Conservation (phyloP, 2,888 invertebrate genomes). For the Dryobotodes eremita region DNA sequence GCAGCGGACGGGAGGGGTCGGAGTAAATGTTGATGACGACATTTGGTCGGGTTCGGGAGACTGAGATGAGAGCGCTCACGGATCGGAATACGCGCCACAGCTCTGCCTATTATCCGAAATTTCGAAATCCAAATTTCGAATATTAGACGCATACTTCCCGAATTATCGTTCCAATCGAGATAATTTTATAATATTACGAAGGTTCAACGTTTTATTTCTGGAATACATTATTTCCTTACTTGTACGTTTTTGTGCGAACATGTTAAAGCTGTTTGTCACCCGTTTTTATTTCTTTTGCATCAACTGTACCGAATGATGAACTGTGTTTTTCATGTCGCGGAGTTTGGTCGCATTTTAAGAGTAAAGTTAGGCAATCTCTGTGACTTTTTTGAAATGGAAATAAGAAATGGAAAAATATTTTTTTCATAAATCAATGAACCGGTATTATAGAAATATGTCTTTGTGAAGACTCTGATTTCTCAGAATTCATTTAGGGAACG, state of each 20-base stretch:
- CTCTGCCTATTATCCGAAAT: conserved; percentile 60
- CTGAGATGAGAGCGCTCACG: conserved; percentile 74
- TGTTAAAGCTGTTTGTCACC: conserved; percentile 57
- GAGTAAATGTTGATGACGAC: conserved; percentile 85
- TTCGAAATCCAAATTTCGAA: conserved; percentile 60
- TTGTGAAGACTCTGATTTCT: conserved; percentile 26
- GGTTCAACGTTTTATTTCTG: conserved; percentile 33
- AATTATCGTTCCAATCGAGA: conserved; percentile 24
- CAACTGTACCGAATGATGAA: conserved; percentile 75
- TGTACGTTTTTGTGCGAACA: conserved; percentile 54
- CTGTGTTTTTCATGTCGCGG: conserved; percentile 80
- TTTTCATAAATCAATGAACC: conserved; percentile 64
- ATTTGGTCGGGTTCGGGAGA: conserved; percentile 81
- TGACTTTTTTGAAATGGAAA: conserved; percentile 63
- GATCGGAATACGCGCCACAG: conserved; percentile 61
- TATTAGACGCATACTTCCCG: conserved; percentile 39
- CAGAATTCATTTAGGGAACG: conserved; percentile 14
- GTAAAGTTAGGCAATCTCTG: conserved; percentile 64
- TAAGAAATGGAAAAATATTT: conserved; percentile 63
- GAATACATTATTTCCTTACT: conserved; percentile 40
- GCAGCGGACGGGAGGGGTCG: conserved; percentile 68
- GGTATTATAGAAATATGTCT: conserved; percentile 44
- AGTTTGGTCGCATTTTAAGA: conserved; percentile 72
- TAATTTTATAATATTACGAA: conserved; percentile 23
- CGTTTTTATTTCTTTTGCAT: conserved; percentile 75